Conservation (phyloP, 2,797 vertebrate species). For the Bothrops alternatus region DNA sequence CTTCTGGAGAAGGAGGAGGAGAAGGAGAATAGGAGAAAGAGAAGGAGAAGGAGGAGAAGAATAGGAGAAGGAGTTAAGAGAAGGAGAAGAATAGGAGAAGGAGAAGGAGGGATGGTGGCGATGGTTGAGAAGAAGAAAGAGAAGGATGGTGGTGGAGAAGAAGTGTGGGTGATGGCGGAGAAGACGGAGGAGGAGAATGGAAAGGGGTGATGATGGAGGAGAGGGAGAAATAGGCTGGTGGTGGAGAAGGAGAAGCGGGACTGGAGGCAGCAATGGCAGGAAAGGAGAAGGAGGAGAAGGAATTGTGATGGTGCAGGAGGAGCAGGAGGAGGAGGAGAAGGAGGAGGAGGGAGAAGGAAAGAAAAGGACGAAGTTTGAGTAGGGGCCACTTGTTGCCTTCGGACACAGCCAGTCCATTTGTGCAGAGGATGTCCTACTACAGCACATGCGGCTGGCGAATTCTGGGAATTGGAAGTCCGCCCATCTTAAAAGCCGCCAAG, state of each 20-base stretch:
- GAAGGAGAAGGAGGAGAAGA: no score
- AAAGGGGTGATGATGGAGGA: constrained; percentile 45
- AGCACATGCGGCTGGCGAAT: no score
- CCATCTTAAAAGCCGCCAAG: neutral
- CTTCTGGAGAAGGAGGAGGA: no score
- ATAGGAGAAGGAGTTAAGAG: no score
- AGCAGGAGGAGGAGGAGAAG: neutral
- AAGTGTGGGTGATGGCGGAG: constrained; percentile 22
- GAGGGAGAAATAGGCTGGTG: constrained; percentile 41
- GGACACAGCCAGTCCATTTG: neutral
- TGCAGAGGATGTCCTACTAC: no score
- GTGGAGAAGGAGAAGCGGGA: constrained; percentile 46
- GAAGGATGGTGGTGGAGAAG: constrained; percentile 20
- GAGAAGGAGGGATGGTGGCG: neutral
- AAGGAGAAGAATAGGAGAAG: no score
- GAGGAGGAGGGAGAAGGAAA: constrained; percentile 50
- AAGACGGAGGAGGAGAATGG: constrained; percentile 35
- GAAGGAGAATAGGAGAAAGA: no score
- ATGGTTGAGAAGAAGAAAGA: no score
- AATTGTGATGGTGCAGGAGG: constrained; percentile 43
- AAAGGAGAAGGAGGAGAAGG: constrained; percentile 18
- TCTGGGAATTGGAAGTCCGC: no score
- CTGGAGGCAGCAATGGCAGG: constrained; percentile 15
- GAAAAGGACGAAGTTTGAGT: constrained; percentile 31
- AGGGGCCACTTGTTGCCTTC: constrained; percentile 57